These are phyloP conservation scores for Villa cingulata DNA, from an alignment of 2,888 invertebrate species.

Conservation along the genomic window DNA sequence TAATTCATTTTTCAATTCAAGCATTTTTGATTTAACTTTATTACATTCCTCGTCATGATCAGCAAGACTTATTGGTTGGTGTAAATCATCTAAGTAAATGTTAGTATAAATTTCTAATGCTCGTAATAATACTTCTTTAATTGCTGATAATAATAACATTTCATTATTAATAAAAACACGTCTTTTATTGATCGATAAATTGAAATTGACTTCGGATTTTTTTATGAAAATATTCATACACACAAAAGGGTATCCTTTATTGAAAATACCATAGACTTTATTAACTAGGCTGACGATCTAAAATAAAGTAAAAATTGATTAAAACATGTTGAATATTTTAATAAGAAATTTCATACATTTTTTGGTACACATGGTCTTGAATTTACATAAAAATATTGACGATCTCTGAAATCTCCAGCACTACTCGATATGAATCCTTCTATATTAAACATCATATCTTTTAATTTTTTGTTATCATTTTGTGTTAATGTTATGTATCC, in stretches of 20 bases:
- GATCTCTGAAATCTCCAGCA: constrained; percentile 66
- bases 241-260: constrained; percentile 87
- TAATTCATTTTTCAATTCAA: too few relatives aligned
- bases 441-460: constrained; percentile 46
- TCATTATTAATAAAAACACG: constrained; percentile 81
- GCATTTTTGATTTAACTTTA: too few relatives aligned
- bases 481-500: constrained; percentile 19
- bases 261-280: constrained; percentile 81
- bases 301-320: background rate
- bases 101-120: constrained; percentile 52
- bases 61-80: too few relatives aligned
- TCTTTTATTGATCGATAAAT: constrained; percentile 95
- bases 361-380: constrained; percentile 83
- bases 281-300: constrained; percentile 66
- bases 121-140: constrained; percentile 54
- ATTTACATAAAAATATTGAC: constrained; percentile 91
- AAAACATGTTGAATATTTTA: background rate
- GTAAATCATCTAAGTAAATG: constrained; percentile 38
- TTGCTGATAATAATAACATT: constrained; percentile 57
- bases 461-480: constrained; percentile 26
- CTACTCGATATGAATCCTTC: constrained; percentile 79
- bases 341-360: constrained; percentile 39
- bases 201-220: constrained; percentile 71
- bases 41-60: too few relatives aligned
- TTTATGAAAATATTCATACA: constrained; percentile 68